Evolutionary conservation across 2,888 invertebrate genomes (phyloP), one percentile per base, ranked within the genome.

Genomic region (Nymphalis urticae): DNA sequence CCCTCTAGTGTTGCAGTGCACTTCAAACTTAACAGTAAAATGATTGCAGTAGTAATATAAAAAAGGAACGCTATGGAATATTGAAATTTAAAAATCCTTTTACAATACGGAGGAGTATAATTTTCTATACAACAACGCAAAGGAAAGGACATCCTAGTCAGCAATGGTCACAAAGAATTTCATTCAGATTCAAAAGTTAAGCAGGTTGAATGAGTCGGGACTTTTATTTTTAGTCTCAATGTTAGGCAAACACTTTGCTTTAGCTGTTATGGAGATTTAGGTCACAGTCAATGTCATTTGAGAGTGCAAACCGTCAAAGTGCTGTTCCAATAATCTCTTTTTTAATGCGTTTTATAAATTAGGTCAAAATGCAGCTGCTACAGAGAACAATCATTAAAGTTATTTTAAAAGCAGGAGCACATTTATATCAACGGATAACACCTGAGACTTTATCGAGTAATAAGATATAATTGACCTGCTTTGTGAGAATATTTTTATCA

Each of bases 241-340:
- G 71, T 69, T 72, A 69, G 62, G 21, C 56, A 69, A 64, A 69
- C 64, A 68, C 50, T 68, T 50, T 48, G 64, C 59, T n/a, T 68
- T 50, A 27, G 64, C 59, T 16, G 24, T 19, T 53, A 32, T 24
- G 21, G 56, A 47, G 62, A 71, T 71, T 59, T 71, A 62, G 71
- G 71, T 71, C 71, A 73, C 69, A 70, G 73, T 64, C 73, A 72
- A 73, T 72, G 72, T 62, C 72, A 47, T 59, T 62, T 56, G 62
- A 53, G 51, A 68, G 68, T 68, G 61, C 62, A 67, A n/a, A 24
- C 62, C 48, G 65, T 65, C 60, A 59, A 56, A 56, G 50, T 62
- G 48, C 50, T 56, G 56, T 62, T 67, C 56, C 62, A 58, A 64
- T 64, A 70, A 67, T 56, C 51, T 54, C n/a, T 58, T 56, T 50